phyloP scores from a whole-genome alignment of 2,888 invertebrate species.

The Lordiphosa fenestrarum region DNA sequence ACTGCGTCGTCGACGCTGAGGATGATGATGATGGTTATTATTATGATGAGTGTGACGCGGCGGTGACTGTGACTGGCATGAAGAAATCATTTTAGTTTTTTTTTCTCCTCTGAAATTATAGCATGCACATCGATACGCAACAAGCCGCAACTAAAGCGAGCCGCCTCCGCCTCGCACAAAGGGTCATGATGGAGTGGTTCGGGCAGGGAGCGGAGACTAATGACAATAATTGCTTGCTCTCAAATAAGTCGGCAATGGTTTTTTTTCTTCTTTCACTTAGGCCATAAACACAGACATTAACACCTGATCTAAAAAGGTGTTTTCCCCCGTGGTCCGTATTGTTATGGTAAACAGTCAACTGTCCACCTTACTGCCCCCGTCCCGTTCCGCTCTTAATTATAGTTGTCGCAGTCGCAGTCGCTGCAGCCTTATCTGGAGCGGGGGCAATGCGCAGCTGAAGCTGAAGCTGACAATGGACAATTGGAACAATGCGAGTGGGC shows the following conservation, averaged over 20 bases:
- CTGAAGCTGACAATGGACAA: constrained; percentile 33
- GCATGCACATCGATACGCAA: constrained; percentile 75
- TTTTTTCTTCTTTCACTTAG: constrained; percentile 50
- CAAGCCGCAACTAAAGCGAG: constrained; percentile 78
- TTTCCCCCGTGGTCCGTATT: constrained; percentile 55
- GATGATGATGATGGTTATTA: constrained; percentile 23
- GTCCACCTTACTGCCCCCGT: constrained; percentile 24
- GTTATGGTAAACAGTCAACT: constrained; percentile 72
- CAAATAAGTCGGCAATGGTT: constrained; percentile 53
- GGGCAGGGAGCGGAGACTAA: constrained; percentile 8
- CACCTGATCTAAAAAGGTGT: constrained; percentile 74
- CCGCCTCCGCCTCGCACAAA: constrained; percentile 41
- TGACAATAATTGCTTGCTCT: constrained; percentile 44
- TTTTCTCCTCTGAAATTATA: constrained; percentile 58
- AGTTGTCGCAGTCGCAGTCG: constrained; percentile 32
- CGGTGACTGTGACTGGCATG: constrained; percentile 60
- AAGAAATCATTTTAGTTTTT: constrained; percentile 64
- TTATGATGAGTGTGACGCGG: constrained; percentile 58
- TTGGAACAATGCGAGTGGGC: constrained; percentile 48
- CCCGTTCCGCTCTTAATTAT: constrained; percentile 63
- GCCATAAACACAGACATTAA: constrained; percentile 75
- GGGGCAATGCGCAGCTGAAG: constrained; percentile 24
- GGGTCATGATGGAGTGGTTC: neutral
- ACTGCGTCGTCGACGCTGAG: neutral
- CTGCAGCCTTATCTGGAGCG: constrained; percentile 67